Conservation (phyloP, 2,888 invertebrate species). For the Perizoma affinitatum region DNA sequence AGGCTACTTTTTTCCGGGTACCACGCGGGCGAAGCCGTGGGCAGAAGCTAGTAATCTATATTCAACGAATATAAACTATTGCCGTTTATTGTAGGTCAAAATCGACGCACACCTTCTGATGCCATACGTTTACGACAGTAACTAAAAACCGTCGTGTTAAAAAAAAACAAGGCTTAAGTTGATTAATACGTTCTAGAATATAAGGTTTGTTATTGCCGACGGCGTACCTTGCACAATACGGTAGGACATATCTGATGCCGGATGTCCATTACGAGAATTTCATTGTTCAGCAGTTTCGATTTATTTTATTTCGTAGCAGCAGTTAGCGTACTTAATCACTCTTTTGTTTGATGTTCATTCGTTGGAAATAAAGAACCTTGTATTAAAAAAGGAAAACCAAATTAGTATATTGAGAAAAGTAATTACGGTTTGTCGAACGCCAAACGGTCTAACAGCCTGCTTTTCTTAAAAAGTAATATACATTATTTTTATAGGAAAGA, state of each 20-base stretch:
- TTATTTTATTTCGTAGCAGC: constrained; percentile 51
- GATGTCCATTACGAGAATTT: constrained; percentile 50
- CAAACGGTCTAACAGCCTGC: constrained; percentile 38
- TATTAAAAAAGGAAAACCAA: constrained; percentile 46
- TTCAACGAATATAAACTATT: no score
- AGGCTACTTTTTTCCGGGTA: no score
- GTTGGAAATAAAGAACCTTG: constrained; percentile 46
- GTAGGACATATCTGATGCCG: constrained; percentile 29
- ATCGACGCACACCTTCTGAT: no score
- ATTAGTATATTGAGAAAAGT: constrained; percentile 53
- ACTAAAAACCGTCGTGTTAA: no score
- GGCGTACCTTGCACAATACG: constrained; percentile 13
- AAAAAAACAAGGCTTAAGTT: neutral
- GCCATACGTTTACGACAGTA: no score
- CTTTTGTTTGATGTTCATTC: constrained; percentile 63
- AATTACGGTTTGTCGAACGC: constrained; percentile 45
- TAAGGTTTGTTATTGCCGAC: constrained; percentile 6
- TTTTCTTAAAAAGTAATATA: constrained; percentile 17
- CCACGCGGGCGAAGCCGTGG: no score
- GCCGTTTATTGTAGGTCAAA: no score
- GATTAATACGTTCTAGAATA: neutral
- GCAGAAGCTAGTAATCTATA: no score
- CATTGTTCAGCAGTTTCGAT: constrained; percentile 57
- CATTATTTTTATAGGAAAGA: neutral
- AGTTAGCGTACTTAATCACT: constrained; percentile 66